Conservation (phyloP, 2,888 invertebrate genomes). For the Myopa tessellatipennis region DNA sequence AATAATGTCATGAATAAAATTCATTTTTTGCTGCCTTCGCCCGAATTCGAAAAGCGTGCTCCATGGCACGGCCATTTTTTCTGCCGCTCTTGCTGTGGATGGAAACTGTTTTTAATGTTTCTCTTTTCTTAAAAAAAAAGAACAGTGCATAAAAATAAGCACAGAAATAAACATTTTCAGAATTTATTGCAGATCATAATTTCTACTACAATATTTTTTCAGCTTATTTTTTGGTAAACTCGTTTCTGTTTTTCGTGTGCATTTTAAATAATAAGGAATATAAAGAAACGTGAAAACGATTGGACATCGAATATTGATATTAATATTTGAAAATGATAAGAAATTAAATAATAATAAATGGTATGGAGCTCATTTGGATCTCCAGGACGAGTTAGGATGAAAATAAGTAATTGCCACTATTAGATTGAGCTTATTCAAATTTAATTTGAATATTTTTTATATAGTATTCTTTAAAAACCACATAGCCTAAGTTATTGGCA, state of each 20-base stretch:
- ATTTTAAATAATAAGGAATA: no score
- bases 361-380: not conserved
- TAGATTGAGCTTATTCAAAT: no score
- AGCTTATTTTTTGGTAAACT: not conserved
- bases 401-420: no score
- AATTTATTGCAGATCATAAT: constrained; percentile 30
- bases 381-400: no score
- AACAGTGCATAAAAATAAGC: constrained; percentile 11
- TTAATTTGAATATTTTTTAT: no score
- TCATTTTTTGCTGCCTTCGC: not conserved
- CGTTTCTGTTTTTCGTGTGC: no score
- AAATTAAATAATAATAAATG: not conserved
- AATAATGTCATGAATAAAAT: constrained; percentile 32
- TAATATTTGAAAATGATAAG: no score
- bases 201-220: not conserved
- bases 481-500: no score
- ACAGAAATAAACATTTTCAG: constrained; percentile 17
- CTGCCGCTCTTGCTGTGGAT: constrained; percentile 14
- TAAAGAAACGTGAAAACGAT: no score
- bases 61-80: constrained; percentile 28
- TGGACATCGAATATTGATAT: no score
- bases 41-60: constrained; percentile 12
- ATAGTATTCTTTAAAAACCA: no score
- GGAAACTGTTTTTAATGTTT: constrained; percentile 20
- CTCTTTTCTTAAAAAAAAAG: constrained; percentile 13